Conservation (phyloP, 1,140 invertebrate genomes). For the Caerostris extrusa region DNA sequence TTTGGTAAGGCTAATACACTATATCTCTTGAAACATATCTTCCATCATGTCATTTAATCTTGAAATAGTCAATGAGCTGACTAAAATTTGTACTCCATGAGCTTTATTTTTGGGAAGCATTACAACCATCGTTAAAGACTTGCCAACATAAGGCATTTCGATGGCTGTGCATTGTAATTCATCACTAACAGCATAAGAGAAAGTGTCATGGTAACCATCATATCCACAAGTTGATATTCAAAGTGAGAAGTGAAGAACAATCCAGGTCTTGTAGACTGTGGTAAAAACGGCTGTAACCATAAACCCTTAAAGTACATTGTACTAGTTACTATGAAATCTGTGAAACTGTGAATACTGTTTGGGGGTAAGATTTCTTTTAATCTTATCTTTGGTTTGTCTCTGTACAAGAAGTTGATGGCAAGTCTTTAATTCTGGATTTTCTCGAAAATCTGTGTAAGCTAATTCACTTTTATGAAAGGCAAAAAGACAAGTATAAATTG, state of each 20-base stretch:
- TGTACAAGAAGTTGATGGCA: conserved; percentile 88
- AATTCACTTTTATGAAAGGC: conserved; percentile 56
- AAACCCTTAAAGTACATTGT: conserved; percentile 81
- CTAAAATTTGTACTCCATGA: conserved; percentile 78
- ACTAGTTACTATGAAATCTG: conserved; percentile 82
- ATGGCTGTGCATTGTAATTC: conserved; percentile 89
- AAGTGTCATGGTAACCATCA: conserved; percentile 79
- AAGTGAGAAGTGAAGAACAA: conserved; percentile 80
- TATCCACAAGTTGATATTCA: conserved; percentile 77
- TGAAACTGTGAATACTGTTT: conserved; percentile 78
- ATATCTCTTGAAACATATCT: conserved; percentile 83
- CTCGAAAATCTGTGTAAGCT: conserved; percentile 58
- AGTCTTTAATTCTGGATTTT: conserved; percentile 79
- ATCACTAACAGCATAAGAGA: conserved; percentile 78
- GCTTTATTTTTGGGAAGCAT: conserved; percentile 79
- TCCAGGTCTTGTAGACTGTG: conserved; percentile 75
- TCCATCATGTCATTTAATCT: conserved; percentile 76
- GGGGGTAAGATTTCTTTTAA: conserved; percentile 84
- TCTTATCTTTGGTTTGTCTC: conserved; percentile 86
- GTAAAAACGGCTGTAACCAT: conserved; percentile 82
- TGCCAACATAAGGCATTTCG: conserved; percentile 92
- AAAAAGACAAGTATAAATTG: conserved; percentile 41
- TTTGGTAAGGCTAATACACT: conserved; percentile 90
- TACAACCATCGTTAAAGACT: conserved; percentile 90
- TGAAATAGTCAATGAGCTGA: conserved; percentile 73